A percentile compares a stretch with the other conserved stretches of the same genome.
Evolutionary conservation across 2,113 vertebrate genomes (phyloP).

Genomic region (Coptodon rendalli): DNA sequence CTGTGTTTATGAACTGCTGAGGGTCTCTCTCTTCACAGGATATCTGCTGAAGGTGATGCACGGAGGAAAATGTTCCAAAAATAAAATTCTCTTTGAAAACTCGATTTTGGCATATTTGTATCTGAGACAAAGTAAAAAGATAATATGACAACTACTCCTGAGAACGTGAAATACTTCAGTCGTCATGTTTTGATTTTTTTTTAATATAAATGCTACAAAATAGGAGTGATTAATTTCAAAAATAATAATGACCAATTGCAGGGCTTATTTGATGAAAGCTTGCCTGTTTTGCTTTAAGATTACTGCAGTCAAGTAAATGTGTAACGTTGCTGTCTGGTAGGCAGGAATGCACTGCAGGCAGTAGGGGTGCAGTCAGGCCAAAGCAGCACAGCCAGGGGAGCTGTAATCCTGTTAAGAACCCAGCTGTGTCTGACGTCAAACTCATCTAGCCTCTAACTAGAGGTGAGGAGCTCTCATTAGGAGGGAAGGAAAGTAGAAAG

Average conservation of each 20-base stretch:
- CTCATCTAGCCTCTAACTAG: constrained; percentile 51
- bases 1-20: background rate
- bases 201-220: background rate
- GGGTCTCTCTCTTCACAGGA: background rate
- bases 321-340: constrained; percentile 17
- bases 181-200: background rate
- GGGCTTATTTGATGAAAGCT: background rate
- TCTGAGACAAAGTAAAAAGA: background rate
- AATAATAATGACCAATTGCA: background rate
- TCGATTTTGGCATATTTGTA: background rate
- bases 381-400: constrained; percentile 41
- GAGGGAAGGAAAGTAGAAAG: constrained; percentile 11
- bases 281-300: constrained; percentile 2
- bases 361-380: constrained; percentile 33
- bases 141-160: background rate
- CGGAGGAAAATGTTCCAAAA: background rate
- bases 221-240: background rate
- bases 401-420: constrained; percentile 66
- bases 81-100: background rate
- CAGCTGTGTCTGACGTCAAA: constrained; percentile 72
- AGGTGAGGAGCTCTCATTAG: constrained; percentile 58
- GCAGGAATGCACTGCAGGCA: constrained; percentile 45
- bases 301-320: background rate
- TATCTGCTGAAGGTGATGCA: background rate
- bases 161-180: background rate